Conservation (phyloP, 1,140 invertebrate species). For the Tetramorium parvispinum region DNA sequence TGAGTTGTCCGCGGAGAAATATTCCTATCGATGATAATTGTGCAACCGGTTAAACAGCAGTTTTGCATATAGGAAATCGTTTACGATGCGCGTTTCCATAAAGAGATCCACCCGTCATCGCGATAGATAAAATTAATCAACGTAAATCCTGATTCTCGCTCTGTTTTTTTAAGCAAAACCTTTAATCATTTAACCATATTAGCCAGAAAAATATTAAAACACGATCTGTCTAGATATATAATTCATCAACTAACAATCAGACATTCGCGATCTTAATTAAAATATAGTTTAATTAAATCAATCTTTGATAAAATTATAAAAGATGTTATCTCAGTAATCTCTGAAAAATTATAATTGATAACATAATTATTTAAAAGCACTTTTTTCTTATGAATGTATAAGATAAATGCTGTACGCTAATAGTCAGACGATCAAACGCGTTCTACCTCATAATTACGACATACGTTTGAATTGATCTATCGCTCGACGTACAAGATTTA, state of each 20-base stretch:
- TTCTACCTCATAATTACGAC: background rate
- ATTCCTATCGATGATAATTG: constrained; percentile 88
- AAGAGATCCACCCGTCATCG: background rate
- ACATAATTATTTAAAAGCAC: background rate
- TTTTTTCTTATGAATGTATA: background rate
- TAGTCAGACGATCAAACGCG: background rate
- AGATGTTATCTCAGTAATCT: background rate
- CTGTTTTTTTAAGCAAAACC: background rate
- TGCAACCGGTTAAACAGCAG: background rate
- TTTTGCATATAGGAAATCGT: background rate
- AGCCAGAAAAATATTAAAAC: background rate
- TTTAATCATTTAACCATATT: background rate
- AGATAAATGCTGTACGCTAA: background rate
- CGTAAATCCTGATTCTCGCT: no score
- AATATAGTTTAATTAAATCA: constrained; percentile 15
- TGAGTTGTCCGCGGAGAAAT: constrained; percentile 92
- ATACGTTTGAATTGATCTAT: background rate
- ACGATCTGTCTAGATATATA: background rate
- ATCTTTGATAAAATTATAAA: background rate
- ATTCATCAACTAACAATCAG: background rate
- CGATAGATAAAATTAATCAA: background rate
- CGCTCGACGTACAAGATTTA: background rate
- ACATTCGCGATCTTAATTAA: background rate
- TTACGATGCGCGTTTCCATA: background rate
- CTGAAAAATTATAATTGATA: background rate